These are phyloP conservation scores for Hirudinaria manillensis DNA, from an alignment of 2,888 invertebrate genomes.

Conservation along the genomic window DNA sequence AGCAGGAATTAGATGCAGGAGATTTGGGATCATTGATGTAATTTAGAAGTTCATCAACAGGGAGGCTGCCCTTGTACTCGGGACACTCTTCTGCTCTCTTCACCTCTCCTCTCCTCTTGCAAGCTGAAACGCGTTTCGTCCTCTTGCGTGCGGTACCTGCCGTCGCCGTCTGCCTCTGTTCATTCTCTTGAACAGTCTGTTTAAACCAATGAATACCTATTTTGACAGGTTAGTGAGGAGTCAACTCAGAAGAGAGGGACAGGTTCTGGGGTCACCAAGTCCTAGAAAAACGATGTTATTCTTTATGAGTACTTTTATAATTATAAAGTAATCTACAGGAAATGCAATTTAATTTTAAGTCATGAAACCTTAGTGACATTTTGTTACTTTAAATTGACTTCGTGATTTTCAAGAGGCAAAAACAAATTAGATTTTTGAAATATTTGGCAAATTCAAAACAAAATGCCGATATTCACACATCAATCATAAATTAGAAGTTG, in stretches of 20 bases:
- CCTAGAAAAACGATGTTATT: no score
- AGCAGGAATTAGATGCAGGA: background rate
- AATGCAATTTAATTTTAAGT: no score
- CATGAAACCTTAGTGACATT: no score
- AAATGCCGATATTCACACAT: no score
- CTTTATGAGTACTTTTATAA: no score
- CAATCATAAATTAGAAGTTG: no score
- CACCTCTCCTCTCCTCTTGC: constrained; percentile 6
- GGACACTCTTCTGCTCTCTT: background rate
- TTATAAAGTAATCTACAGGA: no score
- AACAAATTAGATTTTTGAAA: no score
- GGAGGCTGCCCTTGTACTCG: constrained; percentile 7
- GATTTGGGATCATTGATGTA: constrained; percentile 1
- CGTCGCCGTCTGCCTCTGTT: background rate
- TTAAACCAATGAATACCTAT: constrained; percentile 11
- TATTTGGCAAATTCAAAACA: no score
- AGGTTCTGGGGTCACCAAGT: no score
- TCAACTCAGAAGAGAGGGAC: background rate
- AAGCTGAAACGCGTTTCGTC: background rate
- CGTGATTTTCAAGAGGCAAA: no score
- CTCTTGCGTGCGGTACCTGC: background rate
- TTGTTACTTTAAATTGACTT: no score
- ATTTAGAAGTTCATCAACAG: background rate
- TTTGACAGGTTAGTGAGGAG: background rate
- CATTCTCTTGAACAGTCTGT: constrained; percentile 8